Conservation (phyloP, 2,113 vertebrate species). For the Chaetodon trifascialis region DNA sequence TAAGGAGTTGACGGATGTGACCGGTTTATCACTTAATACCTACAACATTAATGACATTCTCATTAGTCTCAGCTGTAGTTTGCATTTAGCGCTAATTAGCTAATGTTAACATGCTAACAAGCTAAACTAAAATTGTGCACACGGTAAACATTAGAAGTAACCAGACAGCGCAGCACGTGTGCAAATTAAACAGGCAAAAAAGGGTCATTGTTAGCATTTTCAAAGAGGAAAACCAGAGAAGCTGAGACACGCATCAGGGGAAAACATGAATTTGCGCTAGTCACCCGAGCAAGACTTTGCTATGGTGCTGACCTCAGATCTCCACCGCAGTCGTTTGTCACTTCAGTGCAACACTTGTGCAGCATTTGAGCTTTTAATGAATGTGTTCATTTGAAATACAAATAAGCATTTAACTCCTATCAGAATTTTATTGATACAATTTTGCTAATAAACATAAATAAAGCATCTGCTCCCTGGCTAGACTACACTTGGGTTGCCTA, state of each 20-base stretch:
- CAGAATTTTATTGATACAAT: slow-evolving; percentile 11
- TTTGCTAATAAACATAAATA: slow-evolving; percentile 23
- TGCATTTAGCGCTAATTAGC: too few relatives aligned
- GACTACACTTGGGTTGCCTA: slow-evolving; percentile 19
- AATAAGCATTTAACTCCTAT: slow-evolving; percentile 3
- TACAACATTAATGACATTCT: too few relatives aligned
- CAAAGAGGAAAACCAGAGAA: neutral
- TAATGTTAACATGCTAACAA: too few relatives aligned
- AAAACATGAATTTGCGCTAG: too few relatives aligned
- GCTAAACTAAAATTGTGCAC: too few relatives aligned
- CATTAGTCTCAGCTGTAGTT: too few relatives aligned
- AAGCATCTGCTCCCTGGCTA: slow-evolving; percentile 37
- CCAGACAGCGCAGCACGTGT: neutral
- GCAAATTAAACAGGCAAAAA: neutral
- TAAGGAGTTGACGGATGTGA: too few relatives aligned
- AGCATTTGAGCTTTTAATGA: slow-evolving; percentile 4
- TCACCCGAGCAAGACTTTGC: neutral
- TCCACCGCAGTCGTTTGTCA: neutral
- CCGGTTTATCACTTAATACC: too few relatives aligned
- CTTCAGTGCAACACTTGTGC: neutral
- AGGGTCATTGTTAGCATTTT: neutral
- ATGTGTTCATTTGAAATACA: slow-evolving; percentile 12
- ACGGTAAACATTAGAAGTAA: too few relatives aligned
- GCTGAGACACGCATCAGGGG: neutral
- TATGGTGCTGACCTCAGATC: slow-evolving; percentile 12